Percentiles rank a stretch among this genome's conserved stretches.
Conservation (phyloP, 2,888 invertebrate genomes). For the Dromius quadrimaculatus region DNA sequence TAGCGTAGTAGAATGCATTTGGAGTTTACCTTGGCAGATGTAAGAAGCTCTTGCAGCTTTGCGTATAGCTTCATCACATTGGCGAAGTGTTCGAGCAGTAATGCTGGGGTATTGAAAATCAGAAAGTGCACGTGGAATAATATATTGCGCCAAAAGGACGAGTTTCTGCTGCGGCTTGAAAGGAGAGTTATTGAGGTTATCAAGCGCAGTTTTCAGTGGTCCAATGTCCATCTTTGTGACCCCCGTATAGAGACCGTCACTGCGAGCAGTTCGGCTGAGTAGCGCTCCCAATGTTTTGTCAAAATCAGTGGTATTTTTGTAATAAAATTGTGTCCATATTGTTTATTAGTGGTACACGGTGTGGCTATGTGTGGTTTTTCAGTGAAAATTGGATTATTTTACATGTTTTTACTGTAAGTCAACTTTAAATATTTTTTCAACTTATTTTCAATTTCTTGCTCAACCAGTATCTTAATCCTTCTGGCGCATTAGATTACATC, state of each 20-base stretch:
- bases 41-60: slow-evolving; percentile 50
- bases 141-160: neutral
- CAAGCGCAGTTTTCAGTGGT: neutral
- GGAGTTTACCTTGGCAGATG: neutral
- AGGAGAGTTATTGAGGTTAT: neutral
- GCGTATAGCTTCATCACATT: neutral
- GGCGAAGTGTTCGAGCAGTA: neutral
- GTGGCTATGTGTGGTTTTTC: neutral
- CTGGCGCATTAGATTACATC: too few species aligned
- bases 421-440: too few species aligned
- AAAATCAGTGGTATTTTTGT: neutral
- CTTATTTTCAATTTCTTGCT: too few species aligned
- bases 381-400: neutral
- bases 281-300: neutral
- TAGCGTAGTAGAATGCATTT: neutral
- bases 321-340: slow-evolving; percentile 42
- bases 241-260: slow-evolving; percentile 30
- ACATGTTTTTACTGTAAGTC: neutral
- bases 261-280: neutral
- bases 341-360: slow-evolving; percentile 38
- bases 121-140: neutral
- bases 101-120: neutral
- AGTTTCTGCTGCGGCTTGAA: slow-evolving; percentile 12
- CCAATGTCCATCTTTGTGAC: neutral
- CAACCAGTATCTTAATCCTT: too few species aligned